Evolutionary conservation across 2,888 invertebrate genomes (phyloP).

Genomic region (Dryomyza anilis): DNA sequence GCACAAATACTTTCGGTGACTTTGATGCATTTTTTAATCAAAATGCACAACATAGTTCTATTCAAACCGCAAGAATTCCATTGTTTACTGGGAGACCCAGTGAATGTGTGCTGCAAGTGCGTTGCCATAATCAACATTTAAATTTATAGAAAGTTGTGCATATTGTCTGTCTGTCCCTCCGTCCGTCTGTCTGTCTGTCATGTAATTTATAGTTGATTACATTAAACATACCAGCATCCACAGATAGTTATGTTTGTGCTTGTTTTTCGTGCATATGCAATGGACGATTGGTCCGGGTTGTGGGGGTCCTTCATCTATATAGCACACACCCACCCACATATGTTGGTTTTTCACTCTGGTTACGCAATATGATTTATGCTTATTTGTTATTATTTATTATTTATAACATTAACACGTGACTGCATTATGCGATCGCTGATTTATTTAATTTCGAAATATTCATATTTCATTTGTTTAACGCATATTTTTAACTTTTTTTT

Average conservation of each 20-base stretch:
- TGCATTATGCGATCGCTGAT: slow-evolving; percentile 31
- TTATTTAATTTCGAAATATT: slow-evolving; percentile 34
- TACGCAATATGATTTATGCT: slow-evolving; percentile 6
- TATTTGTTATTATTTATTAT: slow-evolving; percentile 33
- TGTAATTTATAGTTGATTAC: slow-evolving; percentile 14
- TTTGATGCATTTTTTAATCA: too few relatives aligned
- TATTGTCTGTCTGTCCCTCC: background rate
- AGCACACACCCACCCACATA: background rate
- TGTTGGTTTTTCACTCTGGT: background rate
- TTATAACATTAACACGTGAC: slow-evolving; percentile 36
- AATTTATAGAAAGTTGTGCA: background rate
- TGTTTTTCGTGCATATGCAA: background rate
- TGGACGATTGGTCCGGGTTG: background rate
- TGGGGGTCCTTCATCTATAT: too few relatives aligned
- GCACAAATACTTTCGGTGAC: too few relatives aligned
- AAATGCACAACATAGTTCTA: too few relatives aligned
- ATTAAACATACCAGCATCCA: too few relatives aligned
- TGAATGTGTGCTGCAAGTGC: background rate
- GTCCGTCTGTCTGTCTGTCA: background rate
- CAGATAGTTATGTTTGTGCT: too few relatives aligned
- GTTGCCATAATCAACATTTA: background rate
- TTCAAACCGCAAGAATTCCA: too few relatives aligned
- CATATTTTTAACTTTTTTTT: too few relatives aligned
- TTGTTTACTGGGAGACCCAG: background rate
- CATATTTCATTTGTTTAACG: too few relatives aligned